A percentile compares a stretch with the other conserved stretches of the same genome.
Conservation (phyloP, 30 jellyfish, hydroid and myxozoan genomes). For the Turritopsis rubra region DNA sequence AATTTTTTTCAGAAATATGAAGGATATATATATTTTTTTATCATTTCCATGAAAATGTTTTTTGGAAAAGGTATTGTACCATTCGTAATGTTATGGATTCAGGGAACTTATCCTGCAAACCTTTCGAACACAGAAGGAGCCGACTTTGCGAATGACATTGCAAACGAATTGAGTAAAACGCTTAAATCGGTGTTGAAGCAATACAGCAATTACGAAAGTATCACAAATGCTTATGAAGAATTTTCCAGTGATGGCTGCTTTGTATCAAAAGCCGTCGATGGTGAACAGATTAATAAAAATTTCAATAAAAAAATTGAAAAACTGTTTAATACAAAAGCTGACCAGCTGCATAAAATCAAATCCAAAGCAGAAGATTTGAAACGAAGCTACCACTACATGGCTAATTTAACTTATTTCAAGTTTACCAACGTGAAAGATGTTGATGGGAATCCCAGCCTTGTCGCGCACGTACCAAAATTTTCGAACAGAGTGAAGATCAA, state of each 20-base stretch:
- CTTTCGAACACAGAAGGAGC: neutral
- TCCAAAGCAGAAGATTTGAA: conserved; percentile 5
- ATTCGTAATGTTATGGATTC: neutral
- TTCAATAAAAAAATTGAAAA: neutral
- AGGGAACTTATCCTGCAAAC: neutral
- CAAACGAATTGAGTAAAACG: neutral
- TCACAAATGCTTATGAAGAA: neutral
- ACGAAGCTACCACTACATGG: neutral
- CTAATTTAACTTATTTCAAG: conserved; percentile 10
- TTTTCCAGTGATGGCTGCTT: neutral
- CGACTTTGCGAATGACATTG: neutral
- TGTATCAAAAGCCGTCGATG: neutral
- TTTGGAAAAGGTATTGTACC: neutral
- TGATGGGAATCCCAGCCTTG: conserved; percentile 18
- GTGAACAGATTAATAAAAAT: neutral
- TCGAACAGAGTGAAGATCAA: conserved; percentile 45
- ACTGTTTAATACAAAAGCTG: neutral
- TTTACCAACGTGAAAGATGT: conserved; percentile 34
- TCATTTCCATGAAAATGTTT: too few relatives aligned
- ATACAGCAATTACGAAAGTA: conserved; percentile 1
- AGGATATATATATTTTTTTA: too few relatives aligned
- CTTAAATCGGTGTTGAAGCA: neutral
- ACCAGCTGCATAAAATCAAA: conserved; percentile 19
- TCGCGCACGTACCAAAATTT: conserved; percentile 28
- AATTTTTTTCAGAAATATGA: too few relatives aligned